Evolutionary conservation across 2,888 invertebrate species (phyloP), one percentile per base, ranked within the genome.

Genomic region (Cryptus armator): DNA sequence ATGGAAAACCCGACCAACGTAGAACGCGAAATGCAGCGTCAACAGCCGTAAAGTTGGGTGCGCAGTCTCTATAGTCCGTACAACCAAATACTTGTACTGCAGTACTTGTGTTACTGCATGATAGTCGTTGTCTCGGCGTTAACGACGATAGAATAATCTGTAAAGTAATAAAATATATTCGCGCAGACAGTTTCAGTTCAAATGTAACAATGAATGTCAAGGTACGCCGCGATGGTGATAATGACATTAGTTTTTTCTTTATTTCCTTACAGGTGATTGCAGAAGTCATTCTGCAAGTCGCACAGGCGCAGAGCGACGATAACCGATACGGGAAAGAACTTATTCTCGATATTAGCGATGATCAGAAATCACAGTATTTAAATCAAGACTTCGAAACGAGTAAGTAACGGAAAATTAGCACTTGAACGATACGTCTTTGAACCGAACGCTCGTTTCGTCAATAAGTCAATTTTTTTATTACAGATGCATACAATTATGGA

Each of bases 371-470:
- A 77, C 97, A 97, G 93, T 97, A 97, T 91, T 95, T 96, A 88
- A 96, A 96, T 90, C 97, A 97, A 89, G 96, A 97, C 92, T 96
- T 96, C 92, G 96, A 96, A 90, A 96, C 96, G 88, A 97, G 97
- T 97, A 94, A 96, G 96, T 95, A 53, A 66, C 24, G 12, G n/a
- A 48, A 2, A 2, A 4, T 43, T 66, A 6, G 9, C 3, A 24
- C 12, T 16, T 24, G 10, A 62, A 14, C 6, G 32, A 43, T 3
- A 19, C 46, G 2, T 2, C 4, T 44, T 44, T n/a, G 10, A 29
- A 16, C 1, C 10, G 10, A 10, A 53, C 67, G 46, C 16, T 32
- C 46, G 16, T 37, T 29, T 16, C 19, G 12, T 32, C 3, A 43
- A 37, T 84, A 84, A 24, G 16, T 24, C 14, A 19, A 68, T 59